Evolutionary conservation across 1,140 invertebrate species (phyloP).

Genomic region (Trigoniulus corallinus): DNA sequence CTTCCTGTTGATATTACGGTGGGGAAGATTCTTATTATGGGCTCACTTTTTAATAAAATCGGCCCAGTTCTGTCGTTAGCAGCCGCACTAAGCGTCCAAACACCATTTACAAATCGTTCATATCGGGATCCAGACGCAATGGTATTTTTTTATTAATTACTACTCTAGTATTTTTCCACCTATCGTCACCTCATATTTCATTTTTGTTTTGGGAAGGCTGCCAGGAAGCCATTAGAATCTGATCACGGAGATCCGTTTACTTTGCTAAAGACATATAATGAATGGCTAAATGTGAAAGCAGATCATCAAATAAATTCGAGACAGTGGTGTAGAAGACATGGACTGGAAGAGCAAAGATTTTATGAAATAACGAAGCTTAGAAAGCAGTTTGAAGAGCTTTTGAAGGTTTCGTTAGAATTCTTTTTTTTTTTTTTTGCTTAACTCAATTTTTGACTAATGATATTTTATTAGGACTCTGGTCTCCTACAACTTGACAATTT

Average conservation of each 20-base stretch:
- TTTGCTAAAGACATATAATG: slow-evolving; percentile 68
- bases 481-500: neutral
- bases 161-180: slow-evolving; percentile 14
- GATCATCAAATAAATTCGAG: slow-evolving; percentile 30
- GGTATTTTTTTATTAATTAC: no score
- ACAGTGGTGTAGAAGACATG: slow-evolving; percentile 71
- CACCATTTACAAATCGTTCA: slow-evolving; percentile 78
- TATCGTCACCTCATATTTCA: slow-evolving; percentile 9
- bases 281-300: slow-evolving; percentile 67
- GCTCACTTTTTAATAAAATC: slow-evolving; percentile 58
- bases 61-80: slow-evolving; percentile 83
- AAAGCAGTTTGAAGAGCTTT: slow-evolving; percentile 68
- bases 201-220: slow-evolving; percentile 34
- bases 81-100: slow-evolving; percentile 82
- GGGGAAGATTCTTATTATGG: slow-evolving; percentile 91
- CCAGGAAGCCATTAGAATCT: slow-evolving; percentile 64
- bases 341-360: slow-evolving; percentile 88
- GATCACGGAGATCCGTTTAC: slow-evolving; percentile 93
- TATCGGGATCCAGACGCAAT: slow-evolving; percentile 67
- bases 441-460: neutral
- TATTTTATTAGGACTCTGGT: slow-evolving; percentile 1
- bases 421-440: neutral
- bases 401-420: slow-evolving; percentile 38
- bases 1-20: slow-evolving; percentile 88
- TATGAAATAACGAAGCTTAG: slow-evolving; percentile 90